Evolutionary conservation across 2,888 invertebrate species (phyloP).

Genomic region (Melipona bicolor): DNA sequence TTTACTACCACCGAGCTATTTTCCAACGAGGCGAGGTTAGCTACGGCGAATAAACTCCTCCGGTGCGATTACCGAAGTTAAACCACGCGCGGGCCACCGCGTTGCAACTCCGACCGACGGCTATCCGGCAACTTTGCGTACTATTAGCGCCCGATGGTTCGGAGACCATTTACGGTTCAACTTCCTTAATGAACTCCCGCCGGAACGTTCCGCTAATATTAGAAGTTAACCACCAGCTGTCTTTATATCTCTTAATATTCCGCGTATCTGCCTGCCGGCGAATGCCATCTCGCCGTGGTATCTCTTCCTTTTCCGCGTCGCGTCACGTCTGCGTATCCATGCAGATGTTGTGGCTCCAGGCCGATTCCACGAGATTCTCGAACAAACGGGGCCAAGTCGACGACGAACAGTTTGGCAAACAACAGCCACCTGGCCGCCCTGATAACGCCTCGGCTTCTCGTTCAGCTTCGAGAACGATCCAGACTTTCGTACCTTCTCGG

Average conservation of each 20-base stretch:
- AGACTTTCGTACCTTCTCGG: conserved; percentile 52
- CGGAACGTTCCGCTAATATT: not conserved
- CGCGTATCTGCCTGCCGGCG: too few species aligned
- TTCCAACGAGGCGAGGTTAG: not conserved
- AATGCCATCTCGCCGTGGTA: not conserved
- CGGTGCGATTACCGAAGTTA: conserved; percentile 17
- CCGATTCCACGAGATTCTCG: conserved; percentile 26
- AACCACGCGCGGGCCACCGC: not conserved
- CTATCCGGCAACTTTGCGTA: not conserved
- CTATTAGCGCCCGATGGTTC: conserved; percentile 2
- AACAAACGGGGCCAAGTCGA: conserved; percentile 29
- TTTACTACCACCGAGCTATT: not conserved
- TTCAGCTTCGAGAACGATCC: conserved; percentile 28
- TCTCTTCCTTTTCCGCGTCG: not conserved
- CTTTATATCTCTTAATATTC: conserved; percentile 20
- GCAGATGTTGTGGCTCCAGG: conserved; percentile 19
- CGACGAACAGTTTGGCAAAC: conserved; percentile 22
- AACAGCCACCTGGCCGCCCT: conserved; percentile 47
- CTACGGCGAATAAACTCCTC: not conserved
- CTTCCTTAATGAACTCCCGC: not conserved
- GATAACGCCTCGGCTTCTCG: conserved; percentile 46
- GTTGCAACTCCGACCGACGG: not conserved
- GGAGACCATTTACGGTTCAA: not conserved
- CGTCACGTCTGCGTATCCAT: conserved; percentile 11
- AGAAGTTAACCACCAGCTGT: not conserved